Percentiles rank a stretch among this genome's conserved stretches.
Conservation (phyloP, 2,113 vertebrate genomes). For the Rostratula benghalensis region DNA sequence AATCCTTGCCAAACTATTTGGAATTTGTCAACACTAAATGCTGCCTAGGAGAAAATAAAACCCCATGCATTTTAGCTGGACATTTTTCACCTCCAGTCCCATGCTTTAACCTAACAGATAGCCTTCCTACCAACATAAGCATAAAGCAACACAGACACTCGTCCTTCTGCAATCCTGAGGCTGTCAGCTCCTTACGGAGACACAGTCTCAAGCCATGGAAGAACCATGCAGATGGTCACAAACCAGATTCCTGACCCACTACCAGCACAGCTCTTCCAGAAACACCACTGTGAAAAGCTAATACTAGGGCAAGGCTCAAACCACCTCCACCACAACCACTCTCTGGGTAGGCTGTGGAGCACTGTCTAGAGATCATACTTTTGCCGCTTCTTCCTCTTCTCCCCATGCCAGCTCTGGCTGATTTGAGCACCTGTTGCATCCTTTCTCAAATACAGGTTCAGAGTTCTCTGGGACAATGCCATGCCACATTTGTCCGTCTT, state of each 20-base stretch:
- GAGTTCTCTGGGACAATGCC: not conserved
- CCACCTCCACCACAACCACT: not conserved
- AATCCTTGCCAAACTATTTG: not conserved
- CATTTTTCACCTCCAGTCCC: not conserved
- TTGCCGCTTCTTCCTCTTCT: not conserved
- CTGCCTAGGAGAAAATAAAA: constrained; percentile 17
- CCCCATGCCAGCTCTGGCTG: not conserved
- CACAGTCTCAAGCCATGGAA: not conserved
- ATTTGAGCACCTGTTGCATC: not conserved
- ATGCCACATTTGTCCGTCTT: not conserved
- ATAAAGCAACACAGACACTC: not conserved
- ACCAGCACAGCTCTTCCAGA: not conserved
- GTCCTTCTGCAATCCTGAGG: not conserved
- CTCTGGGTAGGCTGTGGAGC: not conserved
- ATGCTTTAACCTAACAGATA: not conserved
- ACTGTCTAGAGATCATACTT: not conserved
- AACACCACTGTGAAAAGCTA: not conserved
- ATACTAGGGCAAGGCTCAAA: not conserved
- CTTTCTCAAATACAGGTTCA: not conserved
- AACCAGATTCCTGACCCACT: not conserved
- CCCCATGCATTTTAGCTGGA: not conserved
- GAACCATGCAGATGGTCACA: not conserved
- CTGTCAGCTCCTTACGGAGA: not conserved
- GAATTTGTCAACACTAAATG: not conserved
- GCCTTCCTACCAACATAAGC: not conserved